Percentiles rank a stretch among this genome's conserved stretches.
Evolutionary conservation across 2,113 vertebrate species (phyloP).

Genomic region (Jacana jacana): DNA sequence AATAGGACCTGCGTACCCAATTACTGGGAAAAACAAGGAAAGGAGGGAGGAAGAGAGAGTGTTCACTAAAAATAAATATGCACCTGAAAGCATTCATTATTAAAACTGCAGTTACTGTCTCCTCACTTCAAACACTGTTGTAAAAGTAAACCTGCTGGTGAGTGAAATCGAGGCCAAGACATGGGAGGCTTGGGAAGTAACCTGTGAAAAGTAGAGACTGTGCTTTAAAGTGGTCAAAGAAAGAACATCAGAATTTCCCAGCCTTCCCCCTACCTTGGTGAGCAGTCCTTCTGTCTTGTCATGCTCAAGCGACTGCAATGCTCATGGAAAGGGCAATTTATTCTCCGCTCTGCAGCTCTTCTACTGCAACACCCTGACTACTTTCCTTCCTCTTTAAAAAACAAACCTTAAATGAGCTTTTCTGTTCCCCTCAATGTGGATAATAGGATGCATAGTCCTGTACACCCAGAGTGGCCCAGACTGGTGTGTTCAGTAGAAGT

Average conservation of each 20-base stretch:
- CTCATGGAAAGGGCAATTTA: not conserved
- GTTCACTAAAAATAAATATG: not conserved
- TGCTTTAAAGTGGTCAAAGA: not conserved
- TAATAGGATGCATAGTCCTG: not conserved
- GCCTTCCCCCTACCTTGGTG: rapidly evolving
- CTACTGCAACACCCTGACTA: not conserved
- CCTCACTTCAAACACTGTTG: not conserved
- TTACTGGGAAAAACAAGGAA: not conserved
- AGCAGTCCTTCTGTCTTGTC: not conserved
- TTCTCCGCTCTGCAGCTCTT: not conserved
- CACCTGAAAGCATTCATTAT: not conserved
- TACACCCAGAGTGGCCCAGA: not conserved
- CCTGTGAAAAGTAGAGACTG: not conserved
- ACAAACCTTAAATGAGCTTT: not conserved
- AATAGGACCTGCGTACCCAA: not conserved
- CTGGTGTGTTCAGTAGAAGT: not conserved
- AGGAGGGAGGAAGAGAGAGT: not conserved
- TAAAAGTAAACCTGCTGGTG: not conserved
- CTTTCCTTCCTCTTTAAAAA: not conserved
- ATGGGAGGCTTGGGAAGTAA: not conserved
- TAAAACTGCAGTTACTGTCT: not conserved
- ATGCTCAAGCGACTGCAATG: rapidly evolving
- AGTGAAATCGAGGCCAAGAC: not conserved
- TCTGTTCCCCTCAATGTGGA: not conserved
- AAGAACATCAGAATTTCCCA: not conserved